Conservation (phyloP, 2,113 vertebrate genomes). For the Sclerurus mexicanus region DNA sequence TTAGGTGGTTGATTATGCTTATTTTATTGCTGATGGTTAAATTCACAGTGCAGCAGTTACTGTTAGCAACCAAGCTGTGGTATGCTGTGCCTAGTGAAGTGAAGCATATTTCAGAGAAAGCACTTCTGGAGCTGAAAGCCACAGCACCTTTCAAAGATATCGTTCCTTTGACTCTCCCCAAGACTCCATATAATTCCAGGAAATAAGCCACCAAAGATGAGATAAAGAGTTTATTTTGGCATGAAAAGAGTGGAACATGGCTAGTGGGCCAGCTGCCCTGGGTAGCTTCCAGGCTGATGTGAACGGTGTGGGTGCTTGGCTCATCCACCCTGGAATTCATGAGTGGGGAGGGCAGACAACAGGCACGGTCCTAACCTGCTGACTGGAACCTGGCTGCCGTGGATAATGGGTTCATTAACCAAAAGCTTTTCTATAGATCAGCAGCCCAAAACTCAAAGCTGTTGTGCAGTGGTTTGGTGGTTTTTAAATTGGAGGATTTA, state of each 20-base stretch:
- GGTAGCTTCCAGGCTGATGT: neutral
- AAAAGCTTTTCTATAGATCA: neutral
- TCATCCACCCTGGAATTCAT: neutral
- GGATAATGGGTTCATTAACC: fast-evolving
- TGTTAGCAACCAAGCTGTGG: neutral
- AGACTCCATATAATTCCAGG: slow-evolving; percentile 8
- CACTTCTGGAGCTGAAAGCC: neutral
- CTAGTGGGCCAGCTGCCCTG: neutral
- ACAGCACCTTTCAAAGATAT: neutral
- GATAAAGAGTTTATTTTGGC: slow-evolving; percentile 17
- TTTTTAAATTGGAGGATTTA: neutral
- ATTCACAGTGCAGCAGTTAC: neutral
- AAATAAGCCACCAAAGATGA: neutral
- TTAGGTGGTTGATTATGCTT: neutral
- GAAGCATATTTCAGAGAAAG: neutral
- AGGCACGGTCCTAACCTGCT: neutral
- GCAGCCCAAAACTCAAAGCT: neutral
- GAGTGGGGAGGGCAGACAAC: fast-evolving
- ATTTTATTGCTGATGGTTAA: neutral
- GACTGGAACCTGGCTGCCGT: neutral
- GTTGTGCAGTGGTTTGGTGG: neutral
- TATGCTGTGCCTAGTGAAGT: neutral
- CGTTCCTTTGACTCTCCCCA: neutral
- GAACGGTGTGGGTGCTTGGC: neutral
- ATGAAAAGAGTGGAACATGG: neutral